Base-by-base conservation (phyloP, 2,888 invertebrate genomes). In the Drosophila melanosoma region DNA sequence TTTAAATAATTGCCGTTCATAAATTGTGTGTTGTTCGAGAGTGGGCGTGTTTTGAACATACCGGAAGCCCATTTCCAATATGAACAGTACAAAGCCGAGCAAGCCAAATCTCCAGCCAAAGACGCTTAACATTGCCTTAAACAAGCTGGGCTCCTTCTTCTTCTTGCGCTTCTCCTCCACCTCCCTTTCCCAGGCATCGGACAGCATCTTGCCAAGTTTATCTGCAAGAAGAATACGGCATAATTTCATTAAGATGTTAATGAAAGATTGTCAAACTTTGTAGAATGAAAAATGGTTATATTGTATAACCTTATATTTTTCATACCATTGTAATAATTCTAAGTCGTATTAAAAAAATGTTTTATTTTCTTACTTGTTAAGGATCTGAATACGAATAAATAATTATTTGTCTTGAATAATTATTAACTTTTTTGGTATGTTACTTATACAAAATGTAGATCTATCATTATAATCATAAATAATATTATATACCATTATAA, bases 51-150 rank as follows among this genome's bases (percentile, higher is more conserved):
- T 23, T 40, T 36, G 7, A 15, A 58, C 85, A 87, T 85, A 93
- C 93, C 92, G 94, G 84, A 95, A 94, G 52, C 94, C 94, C 83
- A 96, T 94, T 91, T 96, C 96, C 92, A 95, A 93, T 68, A 95
- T 70, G 29, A 95, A 93, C 42, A 95, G 92, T 7, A 95, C 93
- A 33, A 95, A 85, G 60, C 96, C 96, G 64, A 95, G 94, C 4
- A 94, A 84, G 90, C 95, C 94, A 77, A 95, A 94, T 61, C 94
- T 92, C 66, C 93, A 94, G 0, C 95, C 95, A 82, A 96, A 96
- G n/a, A 95, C 95, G 73, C 93, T 93, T 65, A 95, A 78, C 61
- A 95, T 87, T 42, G 91, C 92, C 38, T 69, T 83, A 17, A 92
- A 64, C 56, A 93, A 75, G 60, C 92, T 93, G 2, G 96, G 95